These are phyloP conservation scores for Peromyscus eremicus DNA, from an alignment of 2,797 vertebrate genomes.

Conservation along the genomic window DNA sequence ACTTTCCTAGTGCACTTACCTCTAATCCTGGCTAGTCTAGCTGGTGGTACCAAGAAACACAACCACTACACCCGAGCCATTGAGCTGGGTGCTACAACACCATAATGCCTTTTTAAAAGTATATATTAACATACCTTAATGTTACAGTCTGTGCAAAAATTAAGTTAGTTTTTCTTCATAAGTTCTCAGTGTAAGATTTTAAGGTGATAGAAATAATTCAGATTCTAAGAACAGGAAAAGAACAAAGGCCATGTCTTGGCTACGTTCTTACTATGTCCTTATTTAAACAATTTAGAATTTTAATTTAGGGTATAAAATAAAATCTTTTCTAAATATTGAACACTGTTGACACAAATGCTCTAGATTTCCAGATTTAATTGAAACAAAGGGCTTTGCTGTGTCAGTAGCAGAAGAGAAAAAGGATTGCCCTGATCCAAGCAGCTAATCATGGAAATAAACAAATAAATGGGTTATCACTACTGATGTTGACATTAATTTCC, in stretches of 20 bases:
- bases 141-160: not conserved
- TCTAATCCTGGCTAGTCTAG: not conserved
- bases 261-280: constrained; percentile 3
- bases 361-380: constrained; percentile 72
- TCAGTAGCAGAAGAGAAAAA: constrained; percentile 67
- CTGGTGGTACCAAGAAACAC: not conserved
- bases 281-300: constrained; percentile 24
- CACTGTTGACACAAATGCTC: constrained; percentile 6
- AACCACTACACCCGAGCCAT: not conserved
- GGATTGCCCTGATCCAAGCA: constrained; percentile 76
- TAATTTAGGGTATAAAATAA: constrained; percentile 36
- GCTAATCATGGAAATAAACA: constrained; percentile 81
- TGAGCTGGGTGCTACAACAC: not conserved
- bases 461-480: constrained; percentile 32
- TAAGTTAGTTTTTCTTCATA: constrained; percentile 25
- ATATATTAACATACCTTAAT: not conserved
- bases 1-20: not conserved
- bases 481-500: constrained; percentile 52
- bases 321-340: constrained; percentile 41
- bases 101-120: not conserved
- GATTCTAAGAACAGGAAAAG: not conserved
- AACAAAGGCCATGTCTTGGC: not conserved
- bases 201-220: constrained; percentile 3
- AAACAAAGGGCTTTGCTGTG: constrained; percentile 79
- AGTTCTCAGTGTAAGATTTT: constrained; percentile 29